Percentiles rank a stretch among this genome's conserved stretches.
These are phyloP conservation scores for Panopea generosa DNA, from an alignment of 2,888 invertebrate genomes.

Conservation along the genomic window DNA sequence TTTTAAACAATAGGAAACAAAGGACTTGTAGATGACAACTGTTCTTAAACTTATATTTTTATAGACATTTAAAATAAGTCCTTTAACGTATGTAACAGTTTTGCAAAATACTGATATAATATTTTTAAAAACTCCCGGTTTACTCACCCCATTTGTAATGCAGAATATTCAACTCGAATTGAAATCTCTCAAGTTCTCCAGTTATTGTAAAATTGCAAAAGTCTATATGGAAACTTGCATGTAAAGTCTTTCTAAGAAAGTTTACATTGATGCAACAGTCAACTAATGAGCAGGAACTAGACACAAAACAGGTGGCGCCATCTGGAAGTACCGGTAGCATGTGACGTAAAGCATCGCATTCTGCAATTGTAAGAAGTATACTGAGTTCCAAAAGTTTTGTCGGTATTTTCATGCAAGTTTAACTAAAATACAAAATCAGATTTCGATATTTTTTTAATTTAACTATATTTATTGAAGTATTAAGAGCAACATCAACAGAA, in stretches of 20 bases:
- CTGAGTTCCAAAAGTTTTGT: too few relatives aligned
- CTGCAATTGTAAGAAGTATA: conserved; percentile 1
- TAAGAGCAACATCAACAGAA: too few relatives aligned
- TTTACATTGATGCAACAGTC: conserved; percentile 55
- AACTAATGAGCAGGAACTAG: conserved; percentile 29
- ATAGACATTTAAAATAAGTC: too few relatives aligned
- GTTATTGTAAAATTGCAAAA: conserved; percentile 37
- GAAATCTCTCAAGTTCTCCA: conserved; percentile 50
- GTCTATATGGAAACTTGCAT: conserved; percentile 27
- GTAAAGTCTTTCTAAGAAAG: conserved; percentile 21
- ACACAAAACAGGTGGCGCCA: conserved; percentile 34
- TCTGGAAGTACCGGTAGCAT: conserved; percentile 25
- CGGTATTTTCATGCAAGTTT: too few relatives aligned
- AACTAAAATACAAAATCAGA: too few relatives aligned
- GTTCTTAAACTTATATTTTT: too few relatives aligned
- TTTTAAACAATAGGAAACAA: too few relatives aligned
- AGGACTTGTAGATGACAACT: too few relatives aligned
- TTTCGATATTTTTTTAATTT: not conserved
- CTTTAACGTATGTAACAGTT: too few relatives aligned
- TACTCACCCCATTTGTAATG: conserved; percentile 58
- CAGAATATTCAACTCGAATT: conserved; percentile 35
- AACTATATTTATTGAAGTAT: too few relatives aligned
- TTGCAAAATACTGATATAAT: too few relatives aligned
- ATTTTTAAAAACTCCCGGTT: too few relatives aligned
- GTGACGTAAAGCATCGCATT: conserved; percentile 9